Evolutionary conservation across 2,888 invertebrate genomes (phyloP).

Genomic region (Temnothorax unifasciatus): DNA sequence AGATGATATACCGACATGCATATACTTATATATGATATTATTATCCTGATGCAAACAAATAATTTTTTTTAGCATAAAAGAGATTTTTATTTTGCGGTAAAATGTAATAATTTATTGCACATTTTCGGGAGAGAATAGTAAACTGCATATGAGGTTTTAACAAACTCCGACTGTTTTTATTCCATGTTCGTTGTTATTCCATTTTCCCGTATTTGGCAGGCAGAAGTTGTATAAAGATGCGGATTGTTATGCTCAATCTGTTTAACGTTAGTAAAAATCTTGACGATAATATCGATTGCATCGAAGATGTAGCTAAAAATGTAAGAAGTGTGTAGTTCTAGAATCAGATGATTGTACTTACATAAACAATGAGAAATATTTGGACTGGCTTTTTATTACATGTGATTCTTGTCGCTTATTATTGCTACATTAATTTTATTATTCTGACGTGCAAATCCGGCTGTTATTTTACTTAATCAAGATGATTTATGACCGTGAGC

Average conservation of each 20-base stretch:
- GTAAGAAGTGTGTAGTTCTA: conserved; percentile 45
- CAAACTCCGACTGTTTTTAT: not conserved
- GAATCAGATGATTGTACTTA: conserved; percentile 52
- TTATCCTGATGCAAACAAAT: not conserved
- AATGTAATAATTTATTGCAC: conserved; percentile 21
- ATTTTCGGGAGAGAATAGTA: not conserved
- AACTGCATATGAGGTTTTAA: conserved; percentile 13
- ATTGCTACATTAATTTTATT: conserved; percentile 12
- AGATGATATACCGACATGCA: not conserved
- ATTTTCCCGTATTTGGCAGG: conserved; percentile 21
- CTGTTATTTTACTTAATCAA: conserved; percentile 11
- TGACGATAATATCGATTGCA: conserved; percentile 39
- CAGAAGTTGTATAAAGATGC: conserved; percentile 34
- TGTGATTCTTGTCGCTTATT: conserved; percentile 25
- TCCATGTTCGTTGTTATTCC: not conserved
- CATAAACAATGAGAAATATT: conserved; percentile 47
- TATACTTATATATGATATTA: conserved; percentile 11
- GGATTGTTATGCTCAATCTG: conserved; percentile 29
- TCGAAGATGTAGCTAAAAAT: conserved; percentile 52
- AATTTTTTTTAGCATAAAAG: conserved; percentile 15
- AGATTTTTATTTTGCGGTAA: not conserved
- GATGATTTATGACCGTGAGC: not conserved
- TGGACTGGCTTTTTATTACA: conserved; percentile 35
- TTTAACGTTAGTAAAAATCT: conserved; percentile 40
- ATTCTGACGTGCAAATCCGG: not conserved